These are phyloP conservation scores for Sogatella furcifera DNA, from an alignment of 1,140 invertebrate genomes.

Conservation along the genomic window DNA sequence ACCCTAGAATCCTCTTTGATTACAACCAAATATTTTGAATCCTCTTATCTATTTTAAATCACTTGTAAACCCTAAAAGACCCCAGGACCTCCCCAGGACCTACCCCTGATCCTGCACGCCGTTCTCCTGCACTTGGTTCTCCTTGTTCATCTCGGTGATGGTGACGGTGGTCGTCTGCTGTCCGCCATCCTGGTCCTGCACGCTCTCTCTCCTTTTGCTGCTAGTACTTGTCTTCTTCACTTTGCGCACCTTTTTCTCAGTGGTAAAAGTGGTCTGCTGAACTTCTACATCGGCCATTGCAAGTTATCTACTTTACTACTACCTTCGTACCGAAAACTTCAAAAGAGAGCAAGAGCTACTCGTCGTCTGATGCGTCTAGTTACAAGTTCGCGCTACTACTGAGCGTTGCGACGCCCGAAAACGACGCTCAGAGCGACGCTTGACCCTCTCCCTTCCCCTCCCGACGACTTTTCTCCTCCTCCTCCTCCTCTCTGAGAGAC, in stretches of 20 bases:
- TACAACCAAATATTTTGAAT: no score
- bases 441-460: slow-evolving; percentile 8
- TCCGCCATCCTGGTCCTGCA: slow-evolving; percentile 41
- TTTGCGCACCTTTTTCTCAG: slow-evolving; percentile 77
- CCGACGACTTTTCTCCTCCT: no score
- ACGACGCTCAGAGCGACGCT: not conserved
- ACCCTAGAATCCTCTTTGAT: no score
- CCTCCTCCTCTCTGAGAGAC: no score
- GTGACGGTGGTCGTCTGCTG: slow-evolving; percentile 70
- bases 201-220: slow-evolving; percentile 57
- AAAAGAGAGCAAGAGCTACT: no score
- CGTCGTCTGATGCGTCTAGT: no score
- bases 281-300: slow-evolving; percentile 77
- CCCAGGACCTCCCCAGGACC: slow-evolving; percentile 39
- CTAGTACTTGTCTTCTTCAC: slow-evolving; percentile 74
- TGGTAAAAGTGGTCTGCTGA: slow-evolving; percentile 60
- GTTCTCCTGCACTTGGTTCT: slow-evolving; percentile 37
- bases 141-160: slow-evolving; percentile 65
- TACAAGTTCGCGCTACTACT: slow-evolving; percentile 24
- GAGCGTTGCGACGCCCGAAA: slow-evolving; percentile 24
- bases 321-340: no score
- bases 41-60: no score
- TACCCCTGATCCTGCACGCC: slow-evolving; percentile 64
- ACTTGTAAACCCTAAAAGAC: no score
- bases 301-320: no score